Evolutionary conservation across 1,140 invertebrate species (phyloP).

Genomic region (Campodea augens): DNA sequence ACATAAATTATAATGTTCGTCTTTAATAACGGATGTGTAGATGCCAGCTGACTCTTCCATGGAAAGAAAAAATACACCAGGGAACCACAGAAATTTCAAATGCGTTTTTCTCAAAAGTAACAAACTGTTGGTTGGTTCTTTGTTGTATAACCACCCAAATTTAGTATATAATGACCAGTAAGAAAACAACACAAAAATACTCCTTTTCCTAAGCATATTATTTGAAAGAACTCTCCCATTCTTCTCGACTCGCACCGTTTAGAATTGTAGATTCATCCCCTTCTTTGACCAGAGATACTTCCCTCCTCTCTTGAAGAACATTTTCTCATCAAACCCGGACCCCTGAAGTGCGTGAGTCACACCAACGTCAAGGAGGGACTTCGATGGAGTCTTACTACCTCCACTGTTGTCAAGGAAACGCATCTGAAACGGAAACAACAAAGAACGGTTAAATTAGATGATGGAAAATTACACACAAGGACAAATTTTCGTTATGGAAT

Average conservation of each 20-base stretch:
- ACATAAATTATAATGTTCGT: too few species aligned
- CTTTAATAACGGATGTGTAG: too few species aligned
- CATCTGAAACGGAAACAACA: slow-evolving; percentile 21
- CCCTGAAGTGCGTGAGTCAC: slow-evolving; percentile 24
- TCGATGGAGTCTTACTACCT: slow-evolving; percentile 25
- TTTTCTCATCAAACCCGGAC: slow-evolving; percentile 28
- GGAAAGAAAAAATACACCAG: too few species aligned
- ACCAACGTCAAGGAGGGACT: slow-evolving; percentile 28
- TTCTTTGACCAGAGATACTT: slow-evolving; percentile 29
- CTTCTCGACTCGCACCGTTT: slow-evolving; percentile 1
- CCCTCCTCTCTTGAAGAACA: slow-evolving; percentile 29
- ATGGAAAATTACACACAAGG: background rate
- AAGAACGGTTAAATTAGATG: slow-evolving; percentile 3
- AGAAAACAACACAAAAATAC: too few species aligned
- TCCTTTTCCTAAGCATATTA: too few species aligned
- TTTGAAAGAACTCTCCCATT: background rate
- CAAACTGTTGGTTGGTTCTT: too few species aligned
- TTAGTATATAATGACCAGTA: too few species aligned
- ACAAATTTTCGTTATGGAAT: too few species aligned
- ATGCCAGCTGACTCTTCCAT: too few species aligned
- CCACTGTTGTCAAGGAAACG: slow-evolving; percentile 28
- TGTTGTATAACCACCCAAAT: too few species aligned
- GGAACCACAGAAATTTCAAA: too few species aligned
- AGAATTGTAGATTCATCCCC: slow-evolving; percentile 18
- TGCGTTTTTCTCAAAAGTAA: too few species aligned